A percentile compares a stretch with the other conserved stretches of the same genome.
phyloP scores from a whole-genome alignment of 2,113 vertebrate genomes.

The Ochotona princeps region DNA sequence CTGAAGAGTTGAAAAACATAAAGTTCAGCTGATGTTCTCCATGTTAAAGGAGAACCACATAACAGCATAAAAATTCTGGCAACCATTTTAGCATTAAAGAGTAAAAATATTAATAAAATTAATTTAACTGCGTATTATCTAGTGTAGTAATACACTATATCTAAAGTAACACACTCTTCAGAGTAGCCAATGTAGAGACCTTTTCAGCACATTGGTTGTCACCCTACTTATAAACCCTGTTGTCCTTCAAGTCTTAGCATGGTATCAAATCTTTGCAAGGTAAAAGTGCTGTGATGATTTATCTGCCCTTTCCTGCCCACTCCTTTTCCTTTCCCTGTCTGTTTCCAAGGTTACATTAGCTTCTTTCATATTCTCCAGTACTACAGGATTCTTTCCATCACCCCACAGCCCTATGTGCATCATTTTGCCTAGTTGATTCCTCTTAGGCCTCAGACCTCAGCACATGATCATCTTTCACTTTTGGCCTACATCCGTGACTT shows the following conservation, averaged over 20 bases:
- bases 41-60: background rate
- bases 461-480: background rate
- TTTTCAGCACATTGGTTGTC: background rate
- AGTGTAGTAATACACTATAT: background rate
- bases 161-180: background rate
- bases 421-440: background rate
- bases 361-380: background rate
- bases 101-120: background rate
- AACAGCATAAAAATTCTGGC: background rate
- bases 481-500: background rate
- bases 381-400: background rate
- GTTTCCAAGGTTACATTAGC: background rate
- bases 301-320: background rate
- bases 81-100: background rate
- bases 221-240: background rate
- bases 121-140: background rate
- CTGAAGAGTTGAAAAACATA: conserved; percentile 6
- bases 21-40: background rate
- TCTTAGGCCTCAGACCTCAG: background rate
- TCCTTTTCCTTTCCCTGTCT: background rate
- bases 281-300: background rate
- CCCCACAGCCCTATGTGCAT: background rate
- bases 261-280: background rate
- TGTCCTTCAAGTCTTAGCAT: background rate
- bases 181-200: background rate